These are phyloP conservation scores for Orius laevigatus DNA, from an alignment of 1,140 invertebrate genomes.

Conservation along the genomic window DNA sequence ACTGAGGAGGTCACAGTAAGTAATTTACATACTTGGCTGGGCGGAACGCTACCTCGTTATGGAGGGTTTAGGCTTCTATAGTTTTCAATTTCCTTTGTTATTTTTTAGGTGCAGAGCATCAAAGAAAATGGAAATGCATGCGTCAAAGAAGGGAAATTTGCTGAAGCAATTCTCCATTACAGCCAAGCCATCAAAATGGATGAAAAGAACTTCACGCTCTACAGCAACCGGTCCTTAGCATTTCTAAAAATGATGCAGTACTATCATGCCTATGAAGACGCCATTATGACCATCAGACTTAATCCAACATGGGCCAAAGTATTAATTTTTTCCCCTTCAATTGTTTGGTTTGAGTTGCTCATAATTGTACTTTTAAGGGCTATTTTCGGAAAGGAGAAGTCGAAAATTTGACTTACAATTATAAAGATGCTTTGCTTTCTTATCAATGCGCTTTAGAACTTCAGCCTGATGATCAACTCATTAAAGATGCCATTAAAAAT, in stretches of 20 bases:
- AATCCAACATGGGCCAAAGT: slow-evolving; percentile 69
- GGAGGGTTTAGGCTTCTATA: too few relatives aligned
- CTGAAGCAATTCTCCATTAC: slow-evolving; percentile 63
- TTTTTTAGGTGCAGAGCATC: slow-evolving; percentile 22
- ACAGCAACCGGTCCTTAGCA: slow-evolving; percentile 63
- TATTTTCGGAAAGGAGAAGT: slow-evolving; percentile 67
- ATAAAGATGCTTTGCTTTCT: slow-evolving; percentile 49
- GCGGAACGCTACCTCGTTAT: too few relatives aligned
- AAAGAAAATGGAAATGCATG: slow-evolving; percentile 61
- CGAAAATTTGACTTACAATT: slow-evolving; percentile 48
- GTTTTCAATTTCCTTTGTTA: too few relatives aligned
- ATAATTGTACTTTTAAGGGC: slow-evolving; percentile 36
- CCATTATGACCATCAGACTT: slow-evolving; percentile 51
- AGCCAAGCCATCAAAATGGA: slow-evolving; percentile 62
- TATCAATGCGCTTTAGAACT: slow-evolving; percentile 48
- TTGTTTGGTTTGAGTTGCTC: neutral
- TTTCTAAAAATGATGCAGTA: slow-evolving; percentile 63
- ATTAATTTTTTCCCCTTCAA: slow-evolving; percentile 15
- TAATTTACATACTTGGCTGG: too few relatives aligned
- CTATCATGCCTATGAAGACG: slow-evolving; percentile 60
- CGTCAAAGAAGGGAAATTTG: slow-evolving; percentile 51
- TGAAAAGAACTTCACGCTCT: slow-evolving; percentile 48
- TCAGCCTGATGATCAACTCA: slow-evolving; percentile 47
- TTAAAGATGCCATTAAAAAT: slow-evolving; percentile 45
- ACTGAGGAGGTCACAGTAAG: too few relatives aligned